Base-by-base conservation (phyloP, 2,797 vertebrate genomes). In the Sebastes minor region DNA sequence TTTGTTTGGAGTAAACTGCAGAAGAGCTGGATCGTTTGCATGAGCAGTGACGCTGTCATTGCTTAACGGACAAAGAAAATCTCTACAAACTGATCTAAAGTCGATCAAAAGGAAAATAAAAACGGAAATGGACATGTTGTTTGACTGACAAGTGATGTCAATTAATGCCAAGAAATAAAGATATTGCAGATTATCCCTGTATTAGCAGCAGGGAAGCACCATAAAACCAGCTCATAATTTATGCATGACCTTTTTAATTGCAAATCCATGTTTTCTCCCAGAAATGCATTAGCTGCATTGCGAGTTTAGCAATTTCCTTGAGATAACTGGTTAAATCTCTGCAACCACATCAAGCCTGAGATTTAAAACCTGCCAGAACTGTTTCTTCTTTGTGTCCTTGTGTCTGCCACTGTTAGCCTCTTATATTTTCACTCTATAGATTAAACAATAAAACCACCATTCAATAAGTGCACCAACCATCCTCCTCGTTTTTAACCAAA, bases 231-330 rank as follows among this genome's bases (percentile, higher is more conserved):
- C 20, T 73, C 23, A 67, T 56, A 66, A 56, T 57, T 55, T 61
- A 79, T 71, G 59, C 25, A 79, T 70, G 42, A 33, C 28, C n/a
- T 70, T 52, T 57, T 62, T 49, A 65, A 72, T 71, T 80, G 81
- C 62, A 70, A 23, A 55, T 67, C 13, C 4, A 30, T 10, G 35
- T 75, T 81, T 79, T 57, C 28, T 61, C 64, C 4, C 16, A 69
- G 9, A 68, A 28, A 52, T 60, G 14, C 27, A 68, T 28, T 12
- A 64, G 57, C 46, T 72, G 22, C 52, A 42, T 18, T 78, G 56
- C 28, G 22, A 55, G 14, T 73, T 33, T 46, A 28, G 14, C 38
- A 38, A 12, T 57, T 76, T 80, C 56, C 18, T 28, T 35, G 4
- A 68, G 38, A 28, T 49, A 62, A 16, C 32, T 49, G 12, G n/a